A percentile compares a stretch with the other conserved stretches of the same genome.
Evolutionary conservation across 2,888 invertebrate species (phyloP).

Genomic region (Athrips mouffetella): DNA sequence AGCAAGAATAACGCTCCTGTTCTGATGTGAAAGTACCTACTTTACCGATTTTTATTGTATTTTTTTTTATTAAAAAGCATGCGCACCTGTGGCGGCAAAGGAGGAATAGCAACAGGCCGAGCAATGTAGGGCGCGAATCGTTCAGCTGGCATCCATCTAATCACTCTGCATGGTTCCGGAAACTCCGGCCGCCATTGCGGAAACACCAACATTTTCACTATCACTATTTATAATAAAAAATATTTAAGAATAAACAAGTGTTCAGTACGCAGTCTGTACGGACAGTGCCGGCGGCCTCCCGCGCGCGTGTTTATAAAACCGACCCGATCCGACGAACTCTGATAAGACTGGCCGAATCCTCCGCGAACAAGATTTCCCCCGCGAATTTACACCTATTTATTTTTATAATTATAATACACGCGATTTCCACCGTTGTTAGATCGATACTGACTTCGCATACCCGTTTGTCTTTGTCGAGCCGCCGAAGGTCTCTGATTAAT

Average conservation of each 20-base stretch:
- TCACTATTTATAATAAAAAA: constrained; percentile 13
- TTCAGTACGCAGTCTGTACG: constrained; percentile 57
- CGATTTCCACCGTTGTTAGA: neutral
- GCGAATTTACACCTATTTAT: constrained; percentile 9
- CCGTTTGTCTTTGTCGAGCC: no score
- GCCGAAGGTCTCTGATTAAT: no score
- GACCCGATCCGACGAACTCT: constrained; percentile 61
- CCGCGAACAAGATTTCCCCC: constrained; percentile 63
- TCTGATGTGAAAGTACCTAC: no score
- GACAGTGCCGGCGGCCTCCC: constrained; percentile 58
- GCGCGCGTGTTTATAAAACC: constrained; percentile 70
- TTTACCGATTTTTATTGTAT: neutral
- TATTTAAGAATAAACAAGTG: constrained; percentile 21
- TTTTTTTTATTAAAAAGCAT: neutral
- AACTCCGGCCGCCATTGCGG: constrained; percentile 65
- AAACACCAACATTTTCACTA: constrained; percentile 65
- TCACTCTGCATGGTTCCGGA: constrained; percentile 54
- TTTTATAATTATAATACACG: neutral
- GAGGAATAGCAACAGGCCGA: constrained; percentile 47
- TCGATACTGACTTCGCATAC: neutral
- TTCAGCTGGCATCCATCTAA: constrained; percentile 66
- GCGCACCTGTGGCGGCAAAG: constrained; percentile 62
- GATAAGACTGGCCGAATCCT: constrained; percentile 66
- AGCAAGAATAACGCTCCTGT: no score
- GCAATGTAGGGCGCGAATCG: constrained; percentile 68